Conservation (phyloP, 2,888 invertebrate genomes). For the Leptinotarsa rubiginosa region DNA sequence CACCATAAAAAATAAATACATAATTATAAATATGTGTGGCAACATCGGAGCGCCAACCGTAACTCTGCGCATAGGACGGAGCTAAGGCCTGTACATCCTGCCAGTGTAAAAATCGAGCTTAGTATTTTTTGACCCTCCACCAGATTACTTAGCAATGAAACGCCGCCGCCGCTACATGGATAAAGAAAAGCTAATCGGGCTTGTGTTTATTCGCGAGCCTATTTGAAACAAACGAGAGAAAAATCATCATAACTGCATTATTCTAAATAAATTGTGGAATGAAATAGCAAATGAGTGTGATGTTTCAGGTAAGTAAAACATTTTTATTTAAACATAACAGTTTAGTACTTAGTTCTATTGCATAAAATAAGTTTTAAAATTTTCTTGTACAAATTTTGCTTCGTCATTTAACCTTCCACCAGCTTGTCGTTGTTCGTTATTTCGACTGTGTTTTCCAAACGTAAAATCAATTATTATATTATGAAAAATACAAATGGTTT, state of each 20-base stretch:
- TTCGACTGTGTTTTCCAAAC: background rate
- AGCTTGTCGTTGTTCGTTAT: constrained; percentile 14
- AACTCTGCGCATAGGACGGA: constrained; percentile 8
- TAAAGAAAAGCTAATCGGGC: background rate
- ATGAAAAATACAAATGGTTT: constrained; percentile 27
- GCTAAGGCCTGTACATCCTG: constrained; percentile 14
- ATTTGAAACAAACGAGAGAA: constrained; percentile 11
- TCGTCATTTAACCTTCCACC: constrained; percentile 28
- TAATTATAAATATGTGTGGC: constrained; percentile 9
- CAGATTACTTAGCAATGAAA: background rate
- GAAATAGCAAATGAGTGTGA: background rate
- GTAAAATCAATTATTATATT: constrained; percentile 29
- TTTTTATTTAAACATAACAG: background rate
- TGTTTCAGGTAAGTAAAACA: background rate
- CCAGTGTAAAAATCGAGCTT: constrained; percentile 18
- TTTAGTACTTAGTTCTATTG: no score
- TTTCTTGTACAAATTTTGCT: constrained; percentile 31
- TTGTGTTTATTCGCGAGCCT: constrained; percentile 8
- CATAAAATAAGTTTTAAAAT: constrained; percentile 18
- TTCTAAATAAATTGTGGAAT: background rate
- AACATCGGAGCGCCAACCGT: constrained; percentile 23
- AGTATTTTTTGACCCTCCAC: constrained; percentile 26
- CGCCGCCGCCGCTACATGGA: background rate
- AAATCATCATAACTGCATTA: constrained; percentile 10
- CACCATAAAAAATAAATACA: constrained; percentile 21